These are phyloP conservation scores for Hirundo rustica DNA, from an alignment of 2,797 vertebrate genomes.

Conservation along the genomic window DNA sequence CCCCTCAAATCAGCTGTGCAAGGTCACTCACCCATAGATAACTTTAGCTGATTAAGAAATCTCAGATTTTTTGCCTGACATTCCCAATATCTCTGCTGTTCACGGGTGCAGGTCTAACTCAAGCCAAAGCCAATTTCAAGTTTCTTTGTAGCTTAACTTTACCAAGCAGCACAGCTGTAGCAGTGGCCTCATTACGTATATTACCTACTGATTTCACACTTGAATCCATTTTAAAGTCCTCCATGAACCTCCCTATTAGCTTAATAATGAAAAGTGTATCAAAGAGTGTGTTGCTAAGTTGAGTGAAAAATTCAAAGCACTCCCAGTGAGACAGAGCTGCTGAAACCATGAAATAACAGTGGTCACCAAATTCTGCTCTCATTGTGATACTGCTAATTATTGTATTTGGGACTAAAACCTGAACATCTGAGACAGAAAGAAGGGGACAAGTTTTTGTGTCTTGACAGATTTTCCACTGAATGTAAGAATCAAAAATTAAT, in stretches of 20 bases:
- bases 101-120: neutral
- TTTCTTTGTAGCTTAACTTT: neutral
- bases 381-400: neutral
- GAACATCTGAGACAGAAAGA: neutral
- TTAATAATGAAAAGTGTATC: constrained; percentile 46
- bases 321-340: neutral
- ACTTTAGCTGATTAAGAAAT: neutral
- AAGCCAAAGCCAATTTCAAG: neutral
- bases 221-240: constrained; percentile 54
- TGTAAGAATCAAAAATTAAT: neutral
- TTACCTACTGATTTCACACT: constrained; percentile 57
- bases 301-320: constrained; percentile 50
- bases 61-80: neutral
- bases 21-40: neutral
- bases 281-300: constrained; percentile 43
- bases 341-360: constrained; percentile 21
- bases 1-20: neutral
- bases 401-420: neutral
- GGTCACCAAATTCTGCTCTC: neutral
- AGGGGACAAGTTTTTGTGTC: neutral
- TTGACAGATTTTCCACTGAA: neutral
- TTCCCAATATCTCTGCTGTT: neutral
- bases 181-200: constrained; percentile 47
- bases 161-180: constrained; percentile 18
- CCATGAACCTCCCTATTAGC: constrained; percentile 40